Evolutionary conservation across 2,113 vertebrate genomes (phyloP), one percentile per base, ranked within the genome.

Genomic region (Furnarius figulus): DNA sequence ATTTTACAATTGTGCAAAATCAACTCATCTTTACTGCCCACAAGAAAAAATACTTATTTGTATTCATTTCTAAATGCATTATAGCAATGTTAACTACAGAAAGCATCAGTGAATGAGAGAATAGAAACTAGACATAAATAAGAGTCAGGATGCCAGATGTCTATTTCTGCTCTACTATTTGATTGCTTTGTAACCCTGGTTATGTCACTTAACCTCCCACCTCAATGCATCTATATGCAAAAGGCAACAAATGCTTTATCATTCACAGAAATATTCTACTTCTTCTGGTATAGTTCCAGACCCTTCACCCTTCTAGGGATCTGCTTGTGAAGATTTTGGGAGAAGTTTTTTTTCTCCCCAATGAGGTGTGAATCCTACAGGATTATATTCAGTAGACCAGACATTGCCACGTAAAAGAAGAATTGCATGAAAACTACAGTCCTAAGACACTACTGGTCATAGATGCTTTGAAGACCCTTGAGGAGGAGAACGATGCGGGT

Each of bases 1-100:
- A 94, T 93, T 95, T 96, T 96, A 97, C 86, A 96, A 39, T 89
- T 66, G 53, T 68, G 70, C 31, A 95, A 89, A 95, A 94, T 95
- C 83, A 96, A 62, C 88, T 81, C 70, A 94, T 90, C 95, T 96
- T 96, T 97, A 97, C 79, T 93, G 70, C 74, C 76, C 49, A 76
- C n/a, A 73, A 70, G 80, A 82, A 85, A 94, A 93, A 87, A 56
- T 12, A 63, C 42, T 85, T 71, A 91, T 59, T 89, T 88, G 91
- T 81, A 68, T 92, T 94, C 31, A 74, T 83, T 91, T 93, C 79
- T 67, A 58, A 93, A 89, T 33, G 33, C 30, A 67, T 93, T 85
- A 72, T 37, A 77, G 28, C 31, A 75, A 75, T 0, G 8, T 8
- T 90, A 92, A 73, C 70, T 62, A 35, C 42, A 84, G 53, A 93